phyloP scores from a whole-genome alignment of 2,888 invertebrate genomes.

The Tipula confusa region DNA sequence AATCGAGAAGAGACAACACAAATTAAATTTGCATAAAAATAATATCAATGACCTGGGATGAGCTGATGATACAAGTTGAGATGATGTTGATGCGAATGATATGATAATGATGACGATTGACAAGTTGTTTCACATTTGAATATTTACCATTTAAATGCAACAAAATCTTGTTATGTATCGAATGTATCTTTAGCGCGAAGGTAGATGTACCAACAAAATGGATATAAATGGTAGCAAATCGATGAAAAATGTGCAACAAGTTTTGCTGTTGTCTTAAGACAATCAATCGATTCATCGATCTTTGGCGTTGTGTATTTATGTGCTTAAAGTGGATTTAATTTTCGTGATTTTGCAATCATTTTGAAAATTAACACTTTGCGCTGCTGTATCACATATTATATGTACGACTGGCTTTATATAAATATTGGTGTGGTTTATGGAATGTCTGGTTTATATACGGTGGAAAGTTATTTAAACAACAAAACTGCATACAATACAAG shows the following conservation, averaged over 20 bases:
- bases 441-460: background rate
- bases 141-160: background rate
- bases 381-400: background rate
- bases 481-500: background rate
- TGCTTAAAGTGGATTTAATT: background rate
- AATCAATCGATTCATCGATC: background rate
- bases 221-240: background rate
- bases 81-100: background rate
- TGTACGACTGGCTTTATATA: background rate
- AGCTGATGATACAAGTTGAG: background rate
- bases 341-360: background rate
- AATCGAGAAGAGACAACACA: background rate
- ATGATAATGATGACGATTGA: background rate
- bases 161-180: background rate
- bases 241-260: background rate
- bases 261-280: background rate
- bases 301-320: background rate
- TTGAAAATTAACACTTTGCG: background rate
- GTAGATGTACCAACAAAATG: background rate
- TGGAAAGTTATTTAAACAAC: background rate
- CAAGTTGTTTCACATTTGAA: conserved; percentile 3
- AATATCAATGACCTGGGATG: background rate
- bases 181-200: no score
- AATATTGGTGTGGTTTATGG: background rate
- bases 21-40: background rate